Percentiles rank a stretch among this genome's conserved stretches.
phyloP scores from a whole-genome alignment of 2,888 invertebrate genomes.

The Sericinus montela region DNA sequence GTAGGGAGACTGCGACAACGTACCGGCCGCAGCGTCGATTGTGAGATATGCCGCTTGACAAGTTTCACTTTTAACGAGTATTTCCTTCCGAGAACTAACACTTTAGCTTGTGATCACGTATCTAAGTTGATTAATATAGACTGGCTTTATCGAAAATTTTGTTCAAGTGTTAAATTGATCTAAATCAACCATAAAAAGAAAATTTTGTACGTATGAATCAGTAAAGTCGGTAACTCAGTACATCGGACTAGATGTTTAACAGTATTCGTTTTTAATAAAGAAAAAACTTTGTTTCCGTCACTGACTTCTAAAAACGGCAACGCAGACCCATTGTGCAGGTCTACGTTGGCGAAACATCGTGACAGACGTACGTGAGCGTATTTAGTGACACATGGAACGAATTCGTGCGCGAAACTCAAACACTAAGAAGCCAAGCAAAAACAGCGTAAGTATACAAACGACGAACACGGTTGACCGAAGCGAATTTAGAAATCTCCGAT shows the following conservation, averaged over 20 bases:
- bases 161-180: conserved; percentile 32
- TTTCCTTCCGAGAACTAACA: conserved; percentile 46
- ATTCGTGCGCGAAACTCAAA: not conserved
- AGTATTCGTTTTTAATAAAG: conserved; percentile 54
- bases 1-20: conserved; percentile 71
- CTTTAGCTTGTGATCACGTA: conserved; percentile 72
- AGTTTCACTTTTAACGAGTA: conserved; percentile 60
- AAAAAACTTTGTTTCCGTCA: conserved; percentile 55
- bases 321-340: conserved; percentile 55
- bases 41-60: conserved; percentile 45
- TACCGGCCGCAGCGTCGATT: conserved; percentile 75
- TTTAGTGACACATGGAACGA: conserved; percentile 26
- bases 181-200: not conserved
- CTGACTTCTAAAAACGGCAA: conserved; percentile 53
- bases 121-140: conserved; percentile 22
- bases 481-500: conserved; percentile 37
- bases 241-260: conserved; percentile 51
- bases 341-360: conserved; percentile 25
- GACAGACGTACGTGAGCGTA: conserved; percentile 52
- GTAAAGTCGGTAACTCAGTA: conserved; percentile 18
- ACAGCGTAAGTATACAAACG: not conserved
- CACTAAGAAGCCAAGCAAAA: not conserved
- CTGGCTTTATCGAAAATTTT: not conserved
- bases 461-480: conserved; percentile 19
- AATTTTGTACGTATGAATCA: too few relatives aligned